Evolutionary conservation across 1,140 invertebrate species (phyloP).

Genomic region (Tetranychus cinnabarinus): DNA sequence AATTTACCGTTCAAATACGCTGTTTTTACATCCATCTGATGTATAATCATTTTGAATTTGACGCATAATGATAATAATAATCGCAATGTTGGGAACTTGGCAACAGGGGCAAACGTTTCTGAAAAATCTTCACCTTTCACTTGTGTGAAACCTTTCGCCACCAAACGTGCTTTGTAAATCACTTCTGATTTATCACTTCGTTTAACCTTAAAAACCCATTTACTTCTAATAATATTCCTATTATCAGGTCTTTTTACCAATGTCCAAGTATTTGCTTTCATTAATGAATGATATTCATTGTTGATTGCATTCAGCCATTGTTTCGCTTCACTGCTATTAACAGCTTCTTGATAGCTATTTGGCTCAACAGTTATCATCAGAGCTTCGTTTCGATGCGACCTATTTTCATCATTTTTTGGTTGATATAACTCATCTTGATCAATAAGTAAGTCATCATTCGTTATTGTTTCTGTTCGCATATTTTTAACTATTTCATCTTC

Average conservation of each 20-base stretch:
- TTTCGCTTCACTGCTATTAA: constrained; percentile 13
- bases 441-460: not conserved
- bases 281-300: constrained; percentile 18
- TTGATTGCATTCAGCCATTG: constrained; percentile 20
- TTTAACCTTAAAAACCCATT: constrained; percentile 20
- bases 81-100: not conserved
- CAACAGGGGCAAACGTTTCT: constrained; percentile 8
- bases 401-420: not conserved
- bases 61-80: not conserved
- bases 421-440: not conserved
- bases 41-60: not conserved
- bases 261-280: constrained; percentile 19
- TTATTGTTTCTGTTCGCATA: not conserved
- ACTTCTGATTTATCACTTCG: constrained; percentile 6
- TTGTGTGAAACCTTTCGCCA: constrained; percentile 20
- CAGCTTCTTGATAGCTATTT: constrained; percentile 15
- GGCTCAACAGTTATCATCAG: constrained; percentile 6
- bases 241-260: constrained; percentile 14
- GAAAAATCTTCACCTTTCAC: constrained; percentile 6
- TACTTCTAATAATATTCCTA: constrained; percentile 15
- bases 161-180: constrained; percentile 17
- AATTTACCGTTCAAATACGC: constrained; percentile 4
- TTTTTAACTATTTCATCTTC: not conserved
- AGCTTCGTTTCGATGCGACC: not conserved
- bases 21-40: constrained; percentile 4